Conservation (phyloP, 2,113 vertebrate genomes). For the Mystacornis crossleyi region DNA sequence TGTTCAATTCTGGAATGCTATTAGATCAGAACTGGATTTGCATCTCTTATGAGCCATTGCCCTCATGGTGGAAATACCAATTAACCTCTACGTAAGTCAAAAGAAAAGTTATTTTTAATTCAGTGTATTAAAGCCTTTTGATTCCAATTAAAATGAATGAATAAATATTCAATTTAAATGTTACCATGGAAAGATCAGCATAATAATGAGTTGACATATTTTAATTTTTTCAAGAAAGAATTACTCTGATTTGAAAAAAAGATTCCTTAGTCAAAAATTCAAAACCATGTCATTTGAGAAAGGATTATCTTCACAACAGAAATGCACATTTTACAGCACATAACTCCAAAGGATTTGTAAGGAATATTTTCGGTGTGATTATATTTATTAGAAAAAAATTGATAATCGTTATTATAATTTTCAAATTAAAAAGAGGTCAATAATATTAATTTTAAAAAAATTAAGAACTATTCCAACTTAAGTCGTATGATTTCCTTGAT, state of each 20-base stretch:
- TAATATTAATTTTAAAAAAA: neutral
- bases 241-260: neutral
- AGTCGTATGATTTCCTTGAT: neutral
- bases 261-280: neutral
- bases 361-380: neutral
- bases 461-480: neutral
- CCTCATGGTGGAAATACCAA: neutral
- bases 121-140: neutral
- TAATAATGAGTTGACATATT: neutral
- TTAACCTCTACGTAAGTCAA: neutral
- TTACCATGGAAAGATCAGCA: neutral
- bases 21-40: neutral
- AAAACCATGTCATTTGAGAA: neutral
- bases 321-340: neutral
- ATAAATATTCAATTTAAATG: neutral
- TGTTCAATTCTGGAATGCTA: neutral
- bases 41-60: neutral
- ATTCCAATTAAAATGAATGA: neutral
- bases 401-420: neutral
- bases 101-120: neutral
- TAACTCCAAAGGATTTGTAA: neutral
- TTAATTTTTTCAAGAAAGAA: neutral
- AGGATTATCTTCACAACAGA: neutral
- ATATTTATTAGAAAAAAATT: neutral
- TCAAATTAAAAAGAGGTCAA: neutral